phyloP scores from a whole-genome alignment of 2,113 vertebrate genomes.

The Mus musculus region DNA sequence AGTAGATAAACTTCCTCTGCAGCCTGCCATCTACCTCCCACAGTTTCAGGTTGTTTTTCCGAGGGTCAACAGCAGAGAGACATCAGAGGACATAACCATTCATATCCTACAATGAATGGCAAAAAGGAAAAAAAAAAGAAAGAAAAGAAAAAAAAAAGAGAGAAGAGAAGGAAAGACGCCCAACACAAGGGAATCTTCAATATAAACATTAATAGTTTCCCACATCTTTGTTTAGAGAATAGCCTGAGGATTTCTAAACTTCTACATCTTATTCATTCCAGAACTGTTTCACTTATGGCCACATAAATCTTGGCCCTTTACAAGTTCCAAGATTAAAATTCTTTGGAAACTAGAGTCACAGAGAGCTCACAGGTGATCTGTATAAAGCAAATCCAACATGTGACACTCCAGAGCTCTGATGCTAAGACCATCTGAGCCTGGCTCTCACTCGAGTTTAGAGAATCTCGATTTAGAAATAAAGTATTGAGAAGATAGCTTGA shows the following conservation, averaged over 20 bases:
- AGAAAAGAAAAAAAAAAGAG: slow-evolving; percentile 75
- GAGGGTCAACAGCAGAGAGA: slow-evolving; percentile 75
- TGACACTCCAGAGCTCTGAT: neutral
- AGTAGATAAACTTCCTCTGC: slow-evolving; percentile 57
- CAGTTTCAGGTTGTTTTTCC: neutral
- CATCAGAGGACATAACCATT: slow-evolving; percentile 83
- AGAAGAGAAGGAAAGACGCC: slow-evolving; percentile 72
- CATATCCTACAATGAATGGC: slow-evolving; percentile 82
- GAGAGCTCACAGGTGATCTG: slow-evolving; percentile 69
- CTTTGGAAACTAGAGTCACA: slow-evolving; percentile 73
- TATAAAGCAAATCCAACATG: slow-evolving; percentile 41
- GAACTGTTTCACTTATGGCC: slow-evolving; percentile 87
- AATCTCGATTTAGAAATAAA: neutral
- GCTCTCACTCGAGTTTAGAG: neutral
- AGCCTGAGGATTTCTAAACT: slow-evolving; percentile 91
- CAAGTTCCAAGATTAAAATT: slow-evolving; percentile 73
- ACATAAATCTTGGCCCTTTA: slow-evolving; percentile 87
- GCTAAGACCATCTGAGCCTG: slow-evolving; percentile 25
- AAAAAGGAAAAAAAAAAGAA: neutral
- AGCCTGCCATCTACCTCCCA: neutral
- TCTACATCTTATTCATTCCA: slow-evolving; percentile 89
- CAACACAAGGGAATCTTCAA: slow-evolving; percentile 88
- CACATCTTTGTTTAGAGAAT: slow-evolving; percentile 93
- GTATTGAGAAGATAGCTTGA: neutral
- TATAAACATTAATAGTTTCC: slow-evolving; percentile 93